Evolutionary conservation across 1,140 invertebrate genomes (phyloP).

Genomic region (Harpegnathos saltator): DNA sequence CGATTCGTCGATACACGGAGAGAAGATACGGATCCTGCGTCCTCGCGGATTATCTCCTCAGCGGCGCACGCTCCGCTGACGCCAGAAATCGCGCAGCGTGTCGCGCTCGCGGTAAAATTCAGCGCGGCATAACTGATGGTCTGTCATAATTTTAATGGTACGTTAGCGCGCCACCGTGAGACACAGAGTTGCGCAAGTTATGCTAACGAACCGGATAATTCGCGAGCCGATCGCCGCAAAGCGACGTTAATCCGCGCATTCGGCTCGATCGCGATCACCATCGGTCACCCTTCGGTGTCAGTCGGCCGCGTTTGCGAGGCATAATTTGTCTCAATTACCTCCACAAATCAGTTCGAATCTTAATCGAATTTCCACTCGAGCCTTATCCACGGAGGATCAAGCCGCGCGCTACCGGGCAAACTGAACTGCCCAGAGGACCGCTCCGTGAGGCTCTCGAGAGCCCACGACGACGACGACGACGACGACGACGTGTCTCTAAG

Average conservation of each 20-base stretch:
- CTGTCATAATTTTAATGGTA: conserved; percentile 25
- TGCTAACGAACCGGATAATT: conserved; percentile 15
- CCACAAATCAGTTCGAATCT: no score
- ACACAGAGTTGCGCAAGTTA: conserved; percentile 15
- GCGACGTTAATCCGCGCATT: neutral
- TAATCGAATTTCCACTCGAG: no score
- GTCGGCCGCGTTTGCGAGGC: no score
- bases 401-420: no score
- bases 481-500: no score
- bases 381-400: no score
- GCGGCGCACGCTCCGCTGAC: neutral
- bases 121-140: conserved; percentile 21
- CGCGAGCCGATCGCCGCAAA: neutral
- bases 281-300: neutral
- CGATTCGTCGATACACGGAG: no score
- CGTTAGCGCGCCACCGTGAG: neutral
- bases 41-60: neutral
- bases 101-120: conserved; percentile 19
- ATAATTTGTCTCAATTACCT: no score
- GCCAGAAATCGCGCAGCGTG: conserved; percentile 8
- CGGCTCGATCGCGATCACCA: neutral
- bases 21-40: neutral
- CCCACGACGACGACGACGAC: no score
- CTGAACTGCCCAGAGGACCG: no score
- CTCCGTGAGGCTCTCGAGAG: no score